Base-by-base conservation (phyloP, 1,140 invertebrate genomes). In the Dreissena rostriformis region DNA sequence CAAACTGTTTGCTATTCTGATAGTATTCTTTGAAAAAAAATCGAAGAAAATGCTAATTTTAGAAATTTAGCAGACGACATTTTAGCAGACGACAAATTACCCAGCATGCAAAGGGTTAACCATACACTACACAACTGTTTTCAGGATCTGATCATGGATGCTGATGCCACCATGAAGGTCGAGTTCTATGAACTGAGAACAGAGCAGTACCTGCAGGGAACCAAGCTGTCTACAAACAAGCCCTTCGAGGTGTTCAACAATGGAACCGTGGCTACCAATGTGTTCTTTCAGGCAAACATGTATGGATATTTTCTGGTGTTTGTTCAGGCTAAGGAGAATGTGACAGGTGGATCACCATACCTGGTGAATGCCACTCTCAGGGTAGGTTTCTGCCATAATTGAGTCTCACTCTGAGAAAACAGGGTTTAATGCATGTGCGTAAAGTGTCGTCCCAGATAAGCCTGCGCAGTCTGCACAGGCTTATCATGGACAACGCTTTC, bases 221-320 rank as follows among this genome's bases (percentile, higher is more conserved):
- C 29, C 49, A 26, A 79, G 53, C 5, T 70, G 4, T 28, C 66
- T 0, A 79, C 66, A 53, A 17, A 39, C 29, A 29, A 84, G 4
- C 97, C 98, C 0, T 99, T 99, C 93, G 90, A 97, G 0, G 95
- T 99, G 0, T 96, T 98, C 76, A 83, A 76, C 49, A 90, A 97
- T 17, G 98, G 98, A 1, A 96, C 96, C 1, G 95, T 99, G 6
- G 96, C 95, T 70, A 94, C 99, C 0, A 98, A 98, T 93, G 98
- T 98, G 91, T 98, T 98, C 94, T 98, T 98, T n/a, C 97, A 98
- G 90, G 96, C 97, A 90, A 96, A 97, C 76, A 98, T 98, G 98
- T 98, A 98, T 92, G 98, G 98, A 73, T 98, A 98, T 92, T 99
- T 99, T 93, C 97, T 98, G 91, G 98, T 99, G 88, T 96, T 96